Evolutionary conservation across 2,888 invertebrate species (phyloP).

Genomic region (Eupithecia centaureata): DNA sequence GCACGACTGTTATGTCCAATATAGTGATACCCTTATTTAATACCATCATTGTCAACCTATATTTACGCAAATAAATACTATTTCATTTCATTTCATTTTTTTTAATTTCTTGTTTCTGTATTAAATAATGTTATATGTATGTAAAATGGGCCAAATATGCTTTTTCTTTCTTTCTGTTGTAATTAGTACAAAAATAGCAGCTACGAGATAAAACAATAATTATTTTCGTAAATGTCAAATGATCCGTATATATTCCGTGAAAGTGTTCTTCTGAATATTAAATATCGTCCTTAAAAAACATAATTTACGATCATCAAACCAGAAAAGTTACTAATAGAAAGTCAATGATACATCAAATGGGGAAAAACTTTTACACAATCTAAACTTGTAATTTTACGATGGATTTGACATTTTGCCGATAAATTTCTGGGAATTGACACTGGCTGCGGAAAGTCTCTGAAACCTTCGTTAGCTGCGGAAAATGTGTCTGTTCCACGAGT

Average conservation of each 20-base stretch:
- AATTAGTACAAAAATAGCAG: no score
- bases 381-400: neutral
- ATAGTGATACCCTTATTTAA: no score
- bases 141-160: no score
- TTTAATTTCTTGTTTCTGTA: no score
- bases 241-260: neutral
- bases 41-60: no score
- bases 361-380: neutral
- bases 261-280: neutral
- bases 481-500: neutral
- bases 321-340: neutral
- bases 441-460: neutral
- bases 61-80: no score
- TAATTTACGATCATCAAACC: neutral
- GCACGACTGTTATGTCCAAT: no score
- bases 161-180: no score
- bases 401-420: conserved; percentile 2
- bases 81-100: no score
- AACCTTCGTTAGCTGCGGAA: neutral
- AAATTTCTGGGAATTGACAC: conserved; percentile 1
- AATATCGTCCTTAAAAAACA: neutral
- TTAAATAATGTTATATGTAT: no score
- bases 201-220: neutral
- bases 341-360: neutral
- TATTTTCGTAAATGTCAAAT: neutral